Conservation (phyloP, 2,888 invertebrate species). For the Lycocerus yunnanus region DNA sequence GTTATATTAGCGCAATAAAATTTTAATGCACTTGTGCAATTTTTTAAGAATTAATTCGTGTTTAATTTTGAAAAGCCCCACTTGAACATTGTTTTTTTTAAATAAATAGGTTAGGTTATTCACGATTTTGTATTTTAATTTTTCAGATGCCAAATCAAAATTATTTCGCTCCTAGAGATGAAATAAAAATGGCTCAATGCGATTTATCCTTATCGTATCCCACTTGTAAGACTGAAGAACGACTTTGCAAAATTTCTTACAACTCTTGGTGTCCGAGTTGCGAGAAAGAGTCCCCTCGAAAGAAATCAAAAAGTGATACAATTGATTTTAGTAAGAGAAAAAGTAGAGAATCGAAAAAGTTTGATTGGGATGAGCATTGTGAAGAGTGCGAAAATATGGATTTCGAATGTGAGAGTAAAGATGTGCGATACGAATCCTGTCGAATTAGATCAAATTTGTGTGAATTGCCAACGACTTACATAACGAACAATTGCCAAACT, state of each 20-base stretch:
- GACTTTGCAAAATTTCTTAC: conserved; percentile 49
- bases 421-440: conserved; percentile 39
- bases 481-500: conserved; percentile 52
- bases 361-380: conserved; percentile 41
- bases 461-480: conserved; percentile 54
- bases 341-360: conserved; percentile 50
- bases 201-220: conserved; percentile 43
- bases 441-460: conserved; percentile 49
- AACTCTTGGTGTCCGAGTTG: conserved; percentile 53
- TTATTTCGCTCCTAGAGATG: conserved; percentile 26
- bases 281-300: conserved; percentile 49
- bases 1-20: neutral
- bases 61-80: neutral
- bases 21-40: neutral
- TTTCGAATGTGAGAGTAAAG: conserved; percentile 47
- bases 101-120: neutral
- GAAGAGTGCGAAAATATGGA: conserved; percentile 52
- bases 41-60: neutral
- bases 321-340: conserved; percentile 48
- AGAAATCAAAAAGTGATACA: conserved; percentile 51
- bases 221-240: conserved; percentile 41
- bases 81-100: neutral
- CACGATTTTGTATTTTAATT: neutral
- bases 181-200: conserved; percentile 46
- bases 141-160: conserved; percentile 34